Base-by-base conservation (phyloP, 2,113 vertebrate species). In the Thunnus thynnus region DNA sequence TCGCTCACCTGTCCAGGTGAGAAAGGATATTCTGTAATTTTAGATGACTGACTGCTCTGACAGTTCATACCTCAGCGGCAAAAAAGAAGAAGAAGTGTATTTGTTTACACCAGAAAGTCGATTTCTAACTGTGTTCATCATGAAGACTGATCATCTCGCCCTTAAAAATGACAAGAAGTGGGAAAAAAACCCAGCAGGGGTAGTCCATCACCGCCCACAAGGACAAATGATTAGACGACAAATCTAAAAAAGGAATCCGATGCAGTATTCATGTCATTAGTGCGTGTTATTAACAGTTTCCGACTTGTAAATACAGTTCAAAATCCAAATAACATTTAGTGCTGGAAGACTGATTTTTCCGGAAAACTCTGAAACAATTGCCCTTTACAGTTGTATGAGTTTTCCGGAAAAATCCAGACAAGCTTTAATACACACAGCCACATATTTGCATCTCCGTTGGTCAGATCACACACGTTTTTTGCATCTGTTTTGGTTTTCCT, bases 21-120 rank as follows among this genome's bases (percentile, higher is more conserved):
- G 66, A 61, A 68, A 78, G 58, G 55, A 68, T 46, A 52, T n/a
- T 61, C 13, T 25, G 67, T 79, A 78, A 76, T 62, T 83, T 58
- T 54, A 55, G 52, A 41, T 70, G 87, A 80, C 70, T 70, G 87
- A 80, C 70, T 67, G 47, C 9, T 77, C 18, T 82, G 84, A 85
- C 86, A 85, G 41, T 63, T 90, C 88, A 86, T 81, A 76, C 30
- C 58, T 83, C 77, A 72, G 14, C 67, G 57, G n/a, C 30, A n/a
- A 48, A 25, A 4, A 44, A 65, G 58, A 47, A 58, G 54, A 58
- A 27, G 62, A 62, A 25, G 41, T 69, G 32, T 18, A 57, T 88
- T 86, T 88, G 76, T 91, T 87, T 82, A 80, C 76, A 74, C 54
- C 72, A 3, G 18, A 52, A 82, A 88, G 76, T 82, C 64, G 44